These are phyloP conservation scores for Tinamus guttatus DNA, from an alignment of 2,113 vertebrate species.

Conservation along the genomic window DNA sequence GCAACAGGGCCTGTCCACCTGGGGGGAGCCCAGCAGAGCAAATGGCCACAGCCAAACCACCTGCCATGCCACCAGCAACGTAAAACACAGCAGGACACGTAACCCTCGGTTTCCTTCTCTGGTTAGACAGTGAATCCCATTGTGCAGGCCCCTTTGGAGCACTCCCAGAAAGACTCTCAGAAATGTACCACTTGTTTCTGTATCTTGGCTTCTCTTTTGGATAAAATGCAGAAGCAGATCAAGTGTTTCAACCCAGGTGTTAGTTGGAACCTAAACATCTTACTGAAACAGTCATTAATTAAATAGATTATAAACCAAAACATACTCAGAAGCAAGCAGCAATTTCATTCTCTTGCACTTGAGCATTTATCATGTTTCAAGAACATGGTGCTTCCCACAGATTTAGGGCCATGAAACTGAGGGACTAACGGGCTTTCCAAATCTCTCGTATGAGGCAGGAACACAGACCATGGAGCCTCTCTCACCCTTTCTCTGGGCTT, in stretches of 20 bases:
- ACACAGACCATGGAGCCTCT: neutral
- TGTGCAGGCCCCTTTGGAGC: neutral
- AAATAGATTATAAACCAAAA: neutral
- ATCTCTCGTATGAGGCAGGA: neutral
- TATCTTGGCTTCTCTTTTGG: neutral
- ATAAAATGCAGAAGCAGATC: neutral
- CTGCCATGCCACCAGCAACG: fast-evolving
- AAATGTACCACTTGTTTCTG: neutral
- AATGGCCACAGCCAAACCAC: fast-evolving
- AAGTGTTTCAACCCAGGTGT: neutral
- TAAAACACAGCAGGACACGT: neutral
- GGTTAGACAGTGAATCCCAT: neutral
- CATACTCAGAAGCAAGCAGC: neutral
- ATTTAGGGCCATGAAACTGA: neutral
- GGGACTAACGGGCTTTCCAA: neutral
- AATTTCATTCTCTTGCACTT: neutral
- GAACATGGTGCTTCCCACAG: neutral
- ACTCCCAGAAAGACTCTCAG: neutral
- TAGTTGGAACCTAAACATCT: neutral
- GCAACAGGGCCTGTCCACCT: fast-evolving
- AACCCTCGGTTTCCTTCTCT: neutral
- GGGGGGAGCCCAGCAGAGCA: neutral
- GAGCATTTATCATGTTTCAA: neutral
- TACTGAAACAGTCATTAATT: neutral
- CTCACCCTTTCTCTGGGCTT: neutral